Evolutionary conservation across 2,888 invertebrate genomes (phyloP), one percentile per base, ranked within the genome.

Genomic region (Meteorus cinctellus): DNA sequence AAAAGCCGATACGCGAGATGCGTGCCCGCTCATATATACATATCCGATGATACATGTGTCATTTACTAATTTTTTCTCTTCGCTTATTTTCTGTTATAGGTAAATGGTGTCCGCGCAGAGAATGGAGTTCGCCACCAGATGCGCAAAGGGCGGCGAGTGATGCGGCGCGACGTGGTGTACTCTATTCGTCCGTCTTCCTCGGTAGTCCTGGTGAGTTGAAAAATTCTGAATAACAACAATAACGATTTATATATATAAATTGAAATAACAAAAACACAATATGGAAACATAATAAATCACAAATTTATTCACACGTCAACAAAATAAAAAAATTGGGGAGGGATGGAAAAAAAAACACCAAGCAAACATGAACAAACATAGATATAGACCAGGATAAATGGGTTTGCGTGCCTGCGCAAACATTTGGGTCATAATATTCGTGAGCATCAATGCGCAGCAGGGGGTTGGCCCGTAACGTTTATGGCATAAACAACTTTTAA

Each of bases 171-270:
- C 94, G 96, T 92, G 94, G 96, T 90, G 95, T 95, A 89, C 92
- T 94, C 84, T 96, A 96, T 92, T 96, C 96, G 91, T 96, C 96
- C 90, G 96, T 96, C 92, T 96, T 96, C 93, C 95, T 96, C 90
- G 96, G 96, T 91, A 96, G 96, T 92, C 96, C 96, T 90, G 95
- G 95, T 91, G 92, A 94, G 93, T 94, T 91, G 5, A 31, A 67
- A 70, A 34, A 59, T 36, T 31, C 29, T 36, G 31, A n/a, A 31
- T 41, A 27, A 70, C 10, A 63, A 34, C 1, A 71, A 34, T 41
- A n/a, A 72, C 31, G n/a, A 51, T n/a, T 10, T 19, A 19, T n/a
- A 24, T n/a, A 55, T n/a, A 48, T n/a, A n/a, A 48, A 48, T n/a
- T 16, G 2, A 55, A 19, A 55, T n/a, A 55, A 55, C 4, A 55